A percentile compares a stretch with the other conserved stretches of the same genome.
Evolutionary conservation across 2,113 vertebrate species (phyloP).

Genomic region (Eulemur macaco): DNA sequence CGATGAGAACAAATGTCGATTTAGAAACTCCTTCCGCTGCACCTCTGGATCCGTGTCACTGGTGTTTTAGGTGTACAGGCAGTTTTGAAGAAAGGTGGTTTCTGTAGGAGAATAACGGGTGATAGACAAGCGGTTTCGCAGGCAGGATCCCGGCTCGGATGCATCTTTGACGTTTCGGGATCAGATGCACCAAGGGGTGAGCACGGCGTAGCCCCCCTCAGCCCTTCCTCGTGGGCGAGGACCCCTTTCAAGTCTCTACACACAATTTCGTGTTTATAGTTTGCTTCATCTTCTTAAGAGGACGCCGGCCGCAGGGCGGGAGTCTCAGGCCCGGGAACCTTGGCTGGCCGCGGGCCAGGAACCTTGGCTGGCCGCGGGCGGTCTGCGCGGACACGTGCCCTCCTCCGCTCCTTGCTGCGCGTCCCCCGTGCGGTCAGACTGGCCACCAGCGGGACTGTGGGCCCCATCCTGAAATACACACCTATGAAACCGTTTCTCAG

Average conservation of each 20-base stretch:
- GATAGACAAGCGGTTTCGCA: background rate
- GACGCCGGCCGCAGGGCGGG: background rate
- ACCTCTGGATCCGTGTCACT: background rate
- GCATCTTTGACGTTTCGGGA: no score
- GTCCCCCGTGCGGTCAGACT: background rate
- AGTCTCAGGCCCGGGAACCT: fast-evolving
- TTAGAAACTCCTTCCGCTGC: background rate
- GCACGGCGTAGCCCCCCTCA: no score
- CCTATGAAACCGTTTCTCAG: background rate
- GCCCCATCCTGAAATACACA: no score
- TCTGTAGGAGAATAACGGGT: fast-evolving
- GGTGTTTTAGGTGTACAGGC: background rate
- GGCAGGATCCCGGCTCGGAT: fast-evolving
- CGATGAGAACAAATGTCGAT: background rate
- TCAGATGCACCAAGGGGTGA: no score
- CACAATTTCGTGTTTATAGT: no score
- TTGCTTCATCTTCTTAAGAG: background rate
- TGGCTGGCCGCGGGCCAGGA: no score
- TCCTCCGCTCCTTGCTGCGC: no score
- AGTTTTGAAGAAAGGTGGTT: background rate
- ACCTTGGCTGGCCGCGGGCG: no score
- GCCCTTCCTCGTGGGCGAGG: fast-evolving
- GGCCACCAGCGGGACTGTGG: no score
- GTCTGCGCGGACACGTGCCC: no score
- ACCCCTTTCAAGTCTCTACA: no score